phyloP scores from a whole-genome alignment of 2,888 invertebrate genomes.

The Piscicola geometra region DNA sequence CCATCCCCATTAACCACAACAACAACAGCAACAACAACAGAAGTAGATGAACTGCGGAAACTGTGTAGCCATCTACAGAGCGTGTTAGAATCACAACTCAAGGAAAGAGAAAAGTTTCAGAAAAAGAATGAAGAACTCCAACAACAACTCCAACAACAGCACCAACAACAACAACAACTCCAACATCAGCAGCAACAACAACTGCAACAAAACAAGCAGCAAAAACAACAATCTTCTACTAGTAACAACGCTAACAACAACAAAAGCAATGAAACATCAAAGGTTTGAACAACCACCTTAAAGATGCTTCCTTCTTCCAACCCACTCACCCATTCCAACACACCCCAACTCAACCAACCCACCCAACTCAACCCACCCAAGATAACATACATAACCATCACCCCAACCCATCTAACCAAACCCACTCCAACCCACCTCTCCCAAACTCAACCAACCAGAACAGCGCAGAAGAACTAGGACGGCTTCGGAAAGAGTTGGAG shows the following conservation, averaged over 20 bases:
- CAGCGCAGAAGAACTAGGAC: background rate
- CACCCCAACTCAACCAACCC: background rate
- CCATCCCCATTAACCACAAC: background rate
- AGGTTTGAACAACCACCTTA: no score
- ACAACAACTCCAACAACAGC: constrained; percentile 1
- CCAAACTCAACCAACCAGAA: background rate
- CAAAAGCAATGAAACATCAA: no score
- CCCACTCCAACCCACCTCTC: no score
- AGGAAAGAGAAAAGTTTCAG: constrained; percentile 31
- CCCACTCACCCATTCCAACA: background rate
- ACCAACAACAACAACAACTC: background rate
- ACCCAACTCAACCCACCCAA: background rate
- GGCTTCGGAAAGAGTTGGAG: constrained; percentile 17
- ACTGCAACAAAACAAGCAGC: background rate
- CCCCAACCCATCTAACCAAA: background rate
- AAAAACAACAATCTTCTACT: background rate
- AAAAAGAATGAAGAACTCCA: constrained; percentile 25
- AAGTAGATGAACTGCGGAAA: constrained; percentile 11
- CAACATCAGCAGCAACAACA: constrained; percentile 18
- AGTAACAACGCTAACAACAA: background rate
- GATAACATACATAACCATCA: background rate
- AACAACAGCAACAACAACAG: constrained; percentile 8
- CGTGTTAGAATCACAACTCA: constrained; percentile 18
- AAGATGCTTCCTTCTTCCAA: no score
- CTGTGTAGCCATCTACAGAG: constrained; percentile 21